Base-by-base conservation (phyloP, 2,797 vertebrate genomes). In the Oreonectes daqikongensis region DNA sequence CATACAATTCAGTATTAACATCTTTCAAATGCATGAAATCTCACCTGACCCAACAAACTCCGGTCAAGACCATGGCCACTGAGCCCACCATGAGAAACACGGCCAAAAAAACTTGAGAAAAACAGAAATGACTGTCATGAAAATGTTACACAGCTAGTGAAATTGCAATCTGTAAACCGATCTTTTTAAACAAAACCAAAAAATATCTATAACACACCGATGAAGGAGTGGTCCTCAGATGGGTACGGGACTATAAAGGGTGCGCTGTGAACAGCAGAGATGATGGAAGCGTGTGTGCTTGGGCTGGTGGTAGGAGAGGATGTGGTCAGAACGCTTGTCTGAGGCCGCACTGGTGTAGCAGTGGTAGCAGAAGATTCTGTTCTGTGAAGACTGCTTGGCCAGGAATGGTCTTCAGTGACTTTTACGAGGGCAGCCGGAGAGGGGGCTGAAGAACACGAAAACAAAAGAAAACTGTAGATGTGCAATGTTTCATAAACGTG, bases 21-120 rank as follows among this genome's bases (percentile, higher is more conserved):
- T 28, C 5, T 12, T 18, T 9, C 35, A 44, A n/a, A 7, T 14
- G 18, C 20, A 42, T 59, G 26, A 17, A 40, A 60, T 40, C 91
- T 94, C 87, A 97, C 97, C 95, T 95, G 91, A 93, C 90, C 96
- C 96, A 98, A 85, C 93, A 98, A 20, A 94, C 75, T 0, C 88
- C 93, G 0, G 95, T 94, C 77, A 94, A 20, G 0, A 93, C 78
- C 74, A 98, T 83, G 0, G 92, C 94, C 0, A 94, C 83, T 0
- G 91, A 88, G 0, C 94, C 94, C 0, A 92, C 91, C 61, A 94
- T 82, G 0, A 94, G 90, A 88, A 94, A 95, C 48, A 92, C 87
- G 55, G 94, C 89, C 87, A 97, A 87, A 77, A 93, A 96, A 97
- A 80, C 48, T 85, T 3, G 32, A 82, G 3, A 26, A 67, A 86